Evolutionary conservation across 1,140 invertebrate species (phyloP), one percentile per base, ranked within the genome.

Genomic region (Tigriopus japonicus): DNA sequence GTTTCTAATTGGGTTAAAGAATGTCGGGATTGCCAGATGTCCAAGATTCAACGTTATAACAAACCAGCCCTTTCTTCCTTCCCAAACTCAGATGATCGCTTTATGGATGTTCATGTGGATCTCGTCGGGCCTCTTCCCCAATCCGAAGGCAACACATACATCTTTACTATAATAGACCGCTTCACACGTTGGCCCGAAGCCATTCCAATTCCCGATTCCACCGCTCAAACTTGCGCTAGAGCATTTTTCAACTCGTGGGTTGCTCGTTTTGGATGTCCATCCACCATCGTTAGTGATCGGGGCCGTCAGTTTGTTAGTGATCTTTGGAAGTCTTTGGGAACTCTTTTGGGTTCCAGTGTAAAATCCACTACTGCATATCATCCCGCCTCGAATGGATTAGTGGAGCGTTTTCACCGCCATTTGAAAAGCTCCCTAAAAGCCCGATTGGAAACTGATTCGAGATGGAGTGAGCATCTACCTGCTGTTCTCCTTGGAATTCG

Each of bases 101-200:
- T 9, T 35, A 35, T 35, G 28, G 28, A 74, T 59, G 63, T 77
- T 0, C 71, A 78, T 64, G 62, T 77, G 0, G 76, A 78, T 65
- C 66, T 78, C 0, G 66, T 78, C 9, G 71, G 73, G 0, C 74
- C 71, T 0, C 53, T 78, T 1, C 71, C 72, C 21, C 55, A 59
- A 3, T 65, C 65, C 0, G 24, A 69, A 9, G 70, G 66, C 13
- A 68, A 60, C 43, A 42, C 23, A 12, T 76, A 76, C 59, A 63
- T 65, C 10, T 63, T 77, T 1, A 76, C 74, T 0, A 66, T 68
- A 7, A 70, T 75, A 2, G 71, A 76, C 59, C 56, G 71, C 6
- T 75, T 69, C 62, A 71, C 72, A 0, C 56, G 71, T n/a, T 76
- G 67, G 68, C 70, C 68, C 0, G 73, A 76, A 65, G 70, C 70